Evolutionary conservation across 2,888 invertebrate species (phyloP), one percentile per base, ranked within the genome.

Genomic region (Priocnemis perturbator): DNA sequence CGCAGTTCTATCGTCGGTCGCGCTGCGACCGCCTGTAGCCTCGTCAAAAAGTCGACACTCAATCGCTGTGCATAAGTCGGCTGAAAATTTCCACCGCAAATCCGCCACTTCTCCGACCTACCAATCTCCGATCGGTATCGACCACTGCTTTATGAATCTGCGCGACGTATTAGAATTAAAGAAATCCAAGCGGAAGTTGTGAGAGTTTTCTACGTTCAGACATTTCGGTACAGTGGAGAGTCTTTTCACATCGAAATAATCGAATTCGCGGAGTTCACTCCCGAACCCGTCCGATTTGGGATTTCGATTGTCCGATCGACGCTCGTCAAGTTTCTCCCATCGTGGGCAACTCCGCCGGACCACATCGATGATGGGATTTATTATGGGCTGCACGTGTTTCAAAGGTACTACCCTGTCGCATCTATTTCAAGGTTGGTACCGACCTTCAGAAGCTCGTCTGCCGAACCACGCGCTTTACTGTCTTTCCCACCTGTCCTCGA

Each of bases 351-450:
- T 37, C 66, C 79, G 81, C 80, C 84, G 82, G 50, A 50, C 50
- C 50, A 11, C 50, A 50, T 9, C 93, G 92, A 95, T 96, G 95
- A 96, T 96, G 96, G 96, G 96, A 91, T 96, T 95, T 93, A 95
- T 96, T 92, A 96, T 96, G 96, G 96, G 96, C 90, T 96, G 96
- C 92, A 95, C 96, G 91, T 96, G 96, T 92, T 93, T 96, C 91
- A 95, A 95, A 95, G 96, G 96, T 95, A 92, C 76, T 86, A 87
- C 83, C 83, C 83, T 88, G 78, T 79, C 83, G 78, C 87, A 86
- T 83, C 86, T 88, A 57, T 86, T 86, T 81, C 87, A 86, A 88
- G 88, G 88, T 88, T 76, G 53, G 78, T 78, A 73, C 19, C 48
- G 17, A 58, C 14, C 19, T 19, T 14, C 15, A 15, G n/a, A 17